A percentile compares a stretch with the other conserved stretches of the same genome.
These are phyloP conservation scores for Heterodera carotae DNA, from an alignment of 1,140 invertebrate species.

Conservation along the genomic window DNA sequence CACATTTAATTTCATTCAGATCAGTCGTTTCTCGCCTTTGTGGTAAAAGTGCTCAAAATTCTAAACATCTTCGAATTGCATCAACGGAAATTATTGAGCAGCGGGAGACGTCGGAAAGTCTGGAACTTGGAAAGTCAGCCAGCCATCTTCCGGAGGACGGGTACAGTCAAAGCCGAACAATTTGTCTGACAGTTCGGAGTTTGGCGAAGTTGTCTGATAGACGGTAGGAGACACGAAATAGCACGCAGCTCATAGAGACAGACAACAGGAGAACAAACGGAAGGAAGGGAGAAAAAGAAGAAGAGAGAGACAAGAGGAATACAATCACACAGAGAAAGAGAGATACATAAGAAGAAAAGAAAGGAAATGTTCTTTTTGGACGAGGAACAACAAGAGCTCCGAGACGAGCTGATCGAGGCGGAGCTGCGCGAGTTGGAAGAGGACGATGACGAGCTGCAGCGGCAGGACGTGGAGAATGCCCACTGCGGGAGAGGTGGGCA, in stretches of 20 bases:
- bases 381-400: background rate
- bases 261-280: background rate
- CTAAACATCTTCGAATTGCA: background rate
- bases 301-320: too few relatives aligned
- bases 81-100: background rate
- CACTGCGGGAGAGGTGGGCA: background rate
- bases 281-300: too few relatives aligned
- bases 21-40: conserved; percentile 2
- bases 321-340: too few relatives aligned
- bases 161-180: background rate
- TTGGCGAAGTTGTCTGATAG: background rate
- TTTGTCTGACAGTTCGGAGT: background rate
- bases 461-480: background rate
- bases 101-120: background rate
- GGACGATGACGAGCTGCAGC: background rate
- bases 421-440: background rate
- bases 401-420: background rate
- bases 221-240: background rate
- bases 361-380: background rate
- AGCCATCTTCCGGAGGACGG: background rate
- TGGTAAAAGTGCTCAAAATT: background rate
- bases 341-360: background rate
- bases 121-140: conserved; percentile 1
- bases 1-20: background rate
- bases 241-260: background rate